These are phyloP conservation scores for Ophioderma brevispina DNA, from an alignment of 35 echinoderm and acorn worm species.

Conservation along the genomic window DNA sequence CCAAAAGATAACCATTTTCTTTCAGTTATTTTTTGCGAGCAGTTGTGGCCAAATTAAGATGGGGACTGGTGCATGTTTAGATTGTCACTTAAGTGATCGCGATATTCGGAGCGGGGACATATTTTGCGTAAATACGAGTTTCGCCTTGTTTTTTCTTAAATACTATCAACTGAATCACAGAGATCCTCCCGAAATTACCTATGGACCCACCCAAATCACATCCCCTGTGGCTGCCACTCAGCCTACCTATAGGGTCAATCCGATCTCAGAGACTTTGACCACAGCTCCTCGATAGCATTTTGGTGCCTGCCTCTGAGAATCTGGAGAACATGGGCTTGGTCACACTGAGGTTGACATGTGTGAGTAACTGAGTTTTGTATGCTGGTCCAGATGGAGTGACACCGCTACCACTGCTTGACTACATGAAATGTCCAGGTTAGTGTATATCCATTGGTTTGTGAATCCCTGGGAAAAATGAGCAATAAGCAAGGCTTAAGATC, in stretches of 20 bases:
- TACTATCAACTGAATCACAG: neutral
- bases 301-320: no score
- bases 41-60: no score
- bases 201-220: no score
- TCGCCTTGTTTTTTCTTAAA: neutral
- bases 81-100: no score
- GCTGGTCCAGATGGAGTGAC: constrained; percentile 57
- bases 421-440: constrained; percentile 52
- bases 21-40: no score
- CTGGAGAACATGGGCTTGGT: neutral
- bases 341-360: constrained; percentile 11
- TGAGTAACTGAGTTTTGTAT: constrained; percentile 28
- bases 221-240: neutral
- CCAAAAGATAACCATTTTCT: no score
- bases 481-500: no score
- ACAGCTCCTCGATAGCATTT: neutral
- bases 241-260: neutral
- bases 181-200: neutral
- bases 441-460: no score
- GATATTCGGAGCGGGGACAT: no score
- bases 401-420: neutral
- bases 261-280: neutral
- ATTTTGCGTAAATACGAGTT: no score
- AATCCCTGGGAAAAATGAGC: no score
- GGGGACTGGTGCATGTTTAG: no score